Evolutionary conservation across 23 tunicate genomes (phyloP).

Genomic region (Clavelina lepadiformis): DNA sequence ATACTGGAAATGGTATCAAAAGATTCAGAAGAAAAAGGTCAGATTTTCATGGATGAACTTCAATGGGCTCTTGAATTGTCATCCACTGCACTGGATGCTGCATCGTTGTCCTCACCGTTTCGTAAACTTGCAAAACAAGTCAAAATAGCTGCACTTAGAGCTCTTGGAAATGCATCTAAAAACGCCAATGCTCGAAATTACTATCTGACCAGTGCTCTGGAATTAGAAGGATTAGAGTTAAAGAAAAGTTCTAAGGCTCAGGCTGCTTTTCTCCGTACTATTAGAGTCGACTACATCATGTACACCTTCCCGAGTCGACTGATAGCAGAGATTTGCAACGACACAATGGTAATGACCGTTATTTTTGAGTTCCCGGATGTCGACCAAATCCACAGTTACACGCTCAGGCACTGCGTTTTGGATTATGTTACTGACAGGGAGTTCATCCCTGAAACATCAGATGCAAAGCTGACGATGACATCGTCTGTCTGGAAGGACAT

Average conservation of each 20-base stretch:
- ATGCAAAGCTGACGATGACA: slow-evolving; percentile 21
- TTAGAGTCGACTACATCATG: too few species aligned
- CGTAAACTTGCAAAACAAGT: slow-evolving; percentile 26
- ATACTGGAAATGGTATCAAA: too few species aligned
- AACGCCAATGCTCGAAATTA: slow-evolving; percentile 59
- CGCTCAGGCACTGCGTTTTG: slow-evolving; percentile 41
- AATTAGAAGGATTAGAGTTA: slow-evolving; percentile 16
- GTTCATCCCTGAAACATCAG: slow-evolving; percentile 11
- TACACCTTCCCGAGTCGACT: slow-evolving; percentile 16
- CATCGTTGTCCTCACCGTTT: background rate
- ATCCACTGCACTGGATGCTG: slow-evolving; percentile 6
- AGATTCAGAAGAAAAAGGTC: too few species aligned
- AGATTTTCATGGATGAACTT: slow-evolving; percentile 21
- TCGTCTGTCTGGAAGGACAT: slow-evolving; percentile 27
- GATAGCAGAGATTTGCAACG: slow-evolving; percentile 48
- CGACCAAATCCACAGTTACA: slow-evolving; percentile 16
- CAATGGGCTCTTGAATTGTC: slow-evolving; percentile 83
- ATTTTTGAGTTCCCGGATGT: slow-evolving; percentile 24
- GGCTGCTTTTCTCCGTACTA: too few species aligned
- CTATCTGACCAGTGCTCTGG: slow-evolving; percentile 58
- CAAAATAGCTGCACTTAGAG: slow-evolving; percentile 17
- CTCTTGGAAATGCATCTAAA: slow-evolving; percentile 20
- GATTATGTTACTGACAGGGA: slow-evolving; percentile 6
- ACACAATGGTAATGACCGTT: slow-evolving; percentile 1
- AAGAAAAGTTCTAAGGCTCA: too few species aligned